These are phyloP conservation scores for Chelon labrosus DNA, from an alignment of 2,797 vertebrate species.

Conservation along the genomic window DNA sequence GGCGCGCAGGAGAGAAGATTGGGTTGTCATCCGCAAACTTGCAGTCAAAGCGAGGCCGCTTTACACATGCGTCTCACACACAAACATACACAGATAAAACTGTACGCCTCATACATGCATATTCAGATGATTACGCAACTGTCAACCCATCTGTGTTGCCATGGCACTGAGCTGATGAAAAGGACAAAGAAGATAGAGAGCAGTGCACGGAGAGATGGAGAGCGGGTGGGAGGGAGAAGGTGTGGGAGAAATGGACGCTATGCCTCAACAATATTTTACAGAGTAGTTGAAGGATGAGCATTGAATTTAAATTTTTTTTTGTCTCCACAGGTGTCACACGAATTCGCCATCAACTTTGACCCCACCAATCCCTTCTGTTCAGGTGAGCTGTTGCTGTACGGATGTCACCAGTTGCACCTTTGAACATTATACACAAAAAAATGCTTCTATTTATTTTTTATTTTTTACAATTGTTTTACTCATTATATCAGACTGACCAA, in stretches of 20 bases:
- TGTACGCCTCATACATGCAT: constrained; percentile 76
- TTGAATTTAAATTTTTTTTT: constrained; percentile 30
- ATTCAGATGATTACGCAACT: constrained; percentile 87
- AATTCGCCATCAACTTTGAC: constrained; percentile 99
- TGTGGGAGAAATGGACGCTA: constrained; percentile 55
- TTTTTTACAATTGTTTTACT: too few relatives aligned
- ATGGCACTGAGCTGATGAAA: constrained; percentile 84
- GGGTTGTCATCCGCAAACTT: constrained; percentile 24
- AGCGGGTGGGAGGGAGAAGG: constrained; percentile 50
- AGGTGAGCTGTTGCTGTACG: constrained; percentile 83
- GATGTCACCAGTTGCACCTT: background rate
- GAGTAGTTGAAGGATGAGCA: constrained; percentile 8
- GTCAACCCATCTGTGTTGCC: constrained; percentile 88
- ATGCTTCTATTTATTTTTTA: background rate
- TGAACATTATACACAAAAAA: background rate
- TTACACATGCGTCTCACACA: constrained; percentile 32
- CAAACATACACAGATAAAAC: constrained; percentile 51
- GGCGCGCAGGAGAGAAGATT: background rate
- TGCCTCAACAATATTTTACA: constrained; percentile 50
- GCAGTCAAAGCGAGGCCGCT: constrained; percentile 17
- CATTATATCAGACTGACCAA: too few relatives aligned
- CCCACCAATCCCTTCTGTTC: constrained; percentile 97
- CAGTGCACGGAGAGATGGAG: constrained; percentile 38
- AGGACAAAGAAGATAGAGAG: constrained; percentile 78
- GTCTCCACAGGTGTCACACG: constrained; percentile 93